These are phyloP conservation scores for Rhysida immarginata DNA, from an alignment of 1,140 invertebrate species.

Conservation along the genomic window DNA sequence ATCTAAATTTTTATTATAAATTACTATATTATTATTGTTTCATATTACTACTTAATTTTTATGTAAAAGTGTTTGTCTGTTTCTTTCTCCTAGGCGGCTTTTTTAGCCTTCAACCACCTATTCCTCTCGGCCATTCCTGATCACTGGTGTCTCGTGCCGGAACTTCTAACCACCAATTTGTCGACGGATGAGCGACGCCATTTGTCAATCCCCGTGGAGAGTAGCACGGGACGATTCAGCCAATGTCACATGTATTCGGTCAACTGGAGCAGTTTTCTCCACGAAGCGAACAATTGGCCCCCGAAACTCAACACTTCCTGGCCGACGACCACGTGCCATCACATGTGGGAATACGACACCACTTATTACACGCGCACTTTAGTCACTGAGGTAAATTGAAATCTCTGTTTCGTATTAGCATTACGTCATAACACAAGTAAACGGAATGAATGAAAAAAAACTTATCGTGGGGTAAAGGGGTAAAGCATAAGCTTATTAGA, in stretches of 20 bases:
- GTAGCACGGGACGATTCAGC: conserved; percentile 6
- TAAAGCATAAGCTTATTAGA: too few species aligned
- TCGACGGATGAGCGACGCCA: not conserved
- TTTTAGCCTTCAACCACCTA: conserved; percentile 50
- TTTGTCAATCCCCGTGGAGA: not conserved
- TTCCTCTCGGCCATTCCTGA: conserved; percentile 67
- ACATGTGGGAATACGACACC: conserved; percentile 29
- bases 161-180: conserved; percentile 27
- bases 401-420: too few species aligned
- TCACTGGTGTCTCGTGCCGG: conserved; percentile 61
- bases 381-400: conserved; percentile 27
- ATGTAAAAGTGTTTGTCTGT: too few species aligned
- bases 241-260: conserved; percentile 19
- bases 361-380: conserved; percentile 27
- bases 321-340: conserved; percentile 24
- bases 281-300: conserved; percentile 4
- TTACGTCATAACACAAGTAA: too few species aligned
- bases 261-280: conserved; percentile 15
- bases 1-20: too few species aligned
- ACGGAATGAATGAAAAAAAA: too few species aligned
- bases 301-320: conserved; percentile 25
- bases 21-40: too few species aligned
- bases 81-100: too few species aligned
- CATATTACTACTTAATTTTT: too few species aligned
- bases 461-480: too few species aligned